Base-by-base conservation (phyloP, 2,888 invertebrate genomes). In the Caenorhabditis drosophilae region DNA sequence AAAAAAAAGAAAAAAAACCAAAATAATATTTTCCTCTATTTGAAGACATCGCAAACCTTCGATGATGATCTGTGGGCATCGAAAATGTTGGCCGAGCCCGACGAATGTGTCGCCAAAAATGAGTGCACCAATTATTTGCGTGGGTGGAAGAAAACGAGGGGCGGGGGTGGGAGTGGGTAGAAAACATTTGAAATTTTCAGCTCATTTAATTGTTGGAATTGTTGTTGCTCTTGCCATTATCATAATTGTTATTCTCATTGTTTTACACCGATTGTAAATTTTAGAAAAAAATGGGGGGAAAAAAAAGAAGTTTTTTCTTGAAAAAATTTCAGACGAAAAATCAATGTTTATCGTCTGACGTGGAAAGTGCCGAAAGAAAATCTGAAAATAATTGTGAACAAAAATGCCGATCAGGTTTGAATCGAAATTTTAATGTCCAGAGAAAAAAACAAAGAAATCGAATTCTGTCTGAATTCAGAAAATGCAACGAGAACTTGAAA, bases 371-470 rank as follows among this genome's bases (percentile, higher is more conserved):
- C 50, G 11, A 61, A 64, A 40, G 70, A 73, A 6, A 51, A 55
- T 7, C 27, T 81, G 27, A 81, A 81, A 58, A 76, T 81, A 12
- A 80, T 81, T 38, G 76, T 78, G 26, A 78, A 76, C 46, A 70
- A 74, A 27, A 70, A 69, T 34, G 49, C 53, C 4, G 60, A 67
- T 35, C 58, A 51, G 54, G 70, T 70, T 49, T 25, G 51, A 42
- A 20, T 26, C 4, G 25, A 22, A 15, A 18, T 4, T 38, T 22
- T 2, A 22, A 49, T 38, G 48, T 38, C n/a, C n/a, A n/a, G n/a
- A 20, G 49, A 38, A 49, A 44, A 16, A 54, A 36, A 40, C 20
- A n/a, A n/a, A n/a, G n/a, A n/a, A n/a, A n/a, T n/a, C n/a, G n/a
- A n/a, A 34, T 63, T 35, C 11, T 26, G 11, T 22, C 4, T n/a